Percentiles rank a stretch among this genome's conserved stretches.
Evolutionary conservation across 2,797 vertebrate genomes (phyloP).

Genomic region (Anguilla marmorata): DNA sequence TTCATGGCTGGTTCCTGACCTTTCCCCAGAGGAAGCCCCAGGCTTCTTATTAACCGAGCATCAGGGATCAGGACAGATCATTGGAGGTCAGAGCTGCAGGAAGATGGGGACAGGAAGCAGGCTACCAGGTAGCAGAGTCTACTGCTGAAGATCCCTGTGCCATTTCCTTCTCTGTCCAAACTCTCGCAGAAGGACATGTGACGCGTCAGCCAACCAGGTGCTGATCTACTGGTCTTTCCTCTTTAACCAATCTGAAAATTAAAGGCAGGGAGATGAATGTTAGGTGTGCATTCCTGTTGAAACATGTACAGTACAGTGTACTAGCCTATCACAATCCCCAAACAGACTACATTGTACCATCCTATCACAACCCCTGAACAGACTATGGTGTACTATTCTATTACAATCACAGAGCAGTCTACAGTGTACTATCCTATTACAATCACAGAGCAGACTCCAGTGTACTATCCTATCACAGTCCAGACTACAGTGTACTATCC

Average conservation of each 20-base stretch:
- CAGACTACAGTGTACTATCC: not conserved
- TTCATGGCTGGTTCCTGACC: slow-evolving; percentile 20
- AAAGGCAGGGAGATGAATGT: not conserved
- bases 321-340: not conserved
- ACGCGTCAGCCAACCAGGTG: not conserved
- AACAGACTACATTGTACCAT: not conserved
- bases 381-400: not conserved
- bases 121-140: not conserved
- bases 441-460: not conserved
- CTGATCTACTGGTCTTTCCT: not conserved
- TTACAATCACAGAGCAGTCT: not conserved
- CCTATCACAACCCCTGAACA: not conserved
- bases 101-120: not conserved
- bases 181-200: slow-evolving; percentile 13
- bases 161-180: not conserved
- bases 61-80: slow-evolving; percentile 49
- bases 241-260: slow-evolving; percentile 21
- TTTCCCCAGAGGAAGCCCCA: slow-evolving; percentile 51
- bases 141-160: not conserved
- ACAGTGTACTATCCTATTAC: not conserved
- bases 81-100: not conserved
- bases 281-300: not conserved
- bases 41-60: slow-evolving; percentile 56
- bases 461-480: too few species aligned
- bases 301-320: not conserved